Conservation (phyloP, 23 tunicate genomes). For the Trididemnum miniatum region DNA sequence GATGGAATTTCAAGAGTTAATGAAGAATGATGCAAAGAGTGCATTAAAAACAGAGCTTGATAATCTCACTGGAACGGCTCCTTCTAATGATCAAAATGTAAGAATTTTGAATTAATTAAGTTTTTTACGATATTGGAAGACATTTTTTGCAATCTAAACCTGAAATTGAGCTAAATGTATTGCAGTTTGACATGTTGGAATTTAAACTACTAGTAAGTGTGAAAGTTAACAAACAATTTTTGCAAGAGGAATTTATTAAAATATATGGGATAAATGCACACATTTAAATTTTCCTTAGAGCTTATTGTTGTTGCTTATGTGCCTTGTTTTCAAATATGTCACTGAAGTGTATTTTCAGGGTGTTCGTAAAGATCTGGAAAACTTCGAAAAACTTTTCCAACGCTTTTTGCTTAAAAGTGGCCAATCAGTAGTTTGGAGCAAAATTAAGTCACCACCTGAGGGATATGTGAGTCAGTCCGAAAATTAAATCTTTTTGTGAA, state of each 20-base stretch:
- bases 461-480: slow-evolving; percentile 67
- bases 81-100: slow-evolving; percentile 18
- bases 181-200: too few relatives aligned
- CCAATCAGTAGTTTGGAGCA: slow-evolving; percentile 84
- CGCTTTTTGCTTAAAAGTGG: slow-evolving; percentile 74
- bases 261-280: too few relatives aligned
- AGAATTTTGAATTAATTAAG: not conserved
- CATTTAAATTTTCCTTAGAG: too few relatives aligned
- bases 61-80: slow-evolving; percentile 54
- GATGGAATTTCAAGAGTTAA: slow-evolving; percentile 94
- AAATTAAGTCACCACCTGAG: slow-evolving; percentile 89
- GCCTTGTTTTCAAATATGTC: too few relatives aligned
- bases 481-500: slow-evolving; percentile 61
- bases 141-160: not conserved
- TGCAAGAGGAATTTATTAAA: too few relatives aligned
- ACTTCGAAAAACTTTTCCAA: slow-evolving; percentile 76
- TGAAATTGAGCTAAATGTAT: not conserved
- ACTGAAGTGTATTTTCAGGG: too few relatives aligned
- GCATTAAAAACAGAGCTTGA: slow-evolving; percentile 81
- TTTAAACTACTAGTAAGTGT: too few relatives aligned
- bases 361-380: slow-evolving; percentile 67
- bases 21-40: slow-evolving; percentile 95
- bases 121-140: not conserved
- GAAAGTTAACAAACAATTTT: too few relatives aligned
- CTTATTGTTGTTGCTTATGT: too few relatives aligned